phyloP scores from a whole-genome alignment of 1,140 invertebrate species.

The Aphelenchoides besseyi region DNA sequence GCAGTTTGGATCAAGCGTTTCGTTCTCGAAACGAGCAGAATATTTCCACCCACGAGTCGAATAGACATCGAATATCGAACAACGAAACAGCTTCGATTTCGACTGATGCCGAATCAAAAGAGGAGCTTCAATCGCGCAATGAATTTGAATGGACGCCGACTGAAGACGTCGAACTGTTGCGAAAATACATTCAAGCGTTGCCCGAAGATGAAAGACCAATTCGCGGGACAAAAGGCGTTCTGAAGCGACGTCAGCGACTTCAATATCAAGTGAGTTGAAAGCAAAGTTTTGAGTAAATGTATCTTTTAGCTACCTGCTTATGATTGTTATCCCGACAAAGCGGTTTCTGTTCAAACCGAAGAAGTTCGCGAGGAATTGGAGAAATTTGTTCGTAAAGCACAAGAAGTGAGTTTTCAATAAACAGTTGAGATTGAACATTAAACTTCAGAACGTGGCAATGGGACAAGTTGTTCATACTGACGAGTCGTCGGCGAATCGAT shows the following conservation, averaged over 20 bases:
- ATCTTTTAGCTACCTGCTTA: conserved; percentile 41
- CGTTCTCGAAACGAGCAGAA: background rate
- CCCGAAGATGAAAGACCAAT: conserved; percentile 73
- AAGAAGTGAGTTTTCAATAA: conserved; percentile 31
- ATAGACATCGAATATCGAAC: background rate
- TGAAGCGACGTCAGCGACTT: conserved; percentile 72
- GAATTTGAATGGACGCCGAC: conserved; percentile 34
- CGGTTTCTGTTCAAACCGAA: conserved; percentile 25
- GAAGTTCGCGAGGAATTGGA: conserved; percentile 28
- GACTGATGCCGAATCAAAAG: background rate
- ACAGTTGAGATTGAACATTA: conserved; percentile 33
- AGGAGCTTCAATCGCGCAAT: background rate
- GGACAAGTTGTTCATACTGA: conserved; percentile 41
- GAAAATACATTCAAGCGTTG: conserved; percentile 64
- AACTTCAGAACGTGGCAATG: conserved; percentile 48
- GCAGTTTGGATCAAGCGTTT: background rate
- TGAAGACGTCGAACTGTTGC: conserved; percentile 59
- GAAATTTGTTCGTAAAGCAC: conserved; percentile 35
- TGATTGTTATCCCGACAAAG: conserved; percentile 40
- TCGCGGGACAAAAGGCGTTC: conserved; percentile 73
- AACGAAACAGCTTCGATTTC: background rate
- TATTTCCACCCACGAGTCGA: background rate
- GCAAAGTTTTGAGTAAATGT: conserved; percentile 2
- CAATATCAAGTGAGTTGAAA: conserved; percentile 71
- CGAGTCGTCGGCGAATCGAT: background rate